Evolutionary conservation across 1,140 invertebrate genomes (phyloP).

Genomic region (Drosophila bipectinata): DNA sequence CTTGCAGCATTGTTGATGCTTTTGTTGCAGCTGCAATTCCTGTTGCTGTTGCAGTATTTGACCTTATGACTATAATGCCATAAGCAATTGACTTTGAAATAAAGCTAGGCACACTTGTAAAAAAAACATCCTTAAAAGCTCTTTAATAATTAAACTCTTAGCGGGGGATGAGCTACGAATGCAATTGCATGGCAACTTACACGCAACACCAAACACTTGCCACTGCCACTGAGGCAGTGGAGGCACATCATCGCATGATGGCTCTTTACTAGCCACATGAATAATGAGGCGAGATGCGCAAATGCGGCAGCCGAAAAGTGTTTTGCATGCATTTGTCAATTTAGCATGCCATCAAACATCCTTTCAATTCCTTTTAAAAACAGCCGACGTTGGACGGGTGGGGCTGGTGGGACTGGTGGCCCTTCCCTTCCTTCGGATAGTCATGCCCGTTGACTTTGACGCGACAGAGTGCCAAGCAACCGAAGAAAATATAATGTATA

Average conservation of each 20-base stretch:
- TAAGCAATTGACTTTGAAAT: constrained; percentile 51
- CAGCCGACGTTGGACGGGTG: constrained; percentile 43
- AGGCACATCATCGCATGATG: constrained; percentile 11
- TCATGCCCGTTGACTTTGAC: constrained; percentile 55
- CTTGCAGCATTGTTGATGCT: constrained; percentile 44
- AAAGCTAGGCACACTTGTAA: constrained; percentile 29
- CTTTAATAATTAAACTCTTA: background rate
- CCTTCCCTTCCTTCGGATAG: background rate
- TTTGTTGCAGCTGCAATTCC: constrained; percentile 21
- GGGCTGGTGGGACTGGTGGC: background rate
- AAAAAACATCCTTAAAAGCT: background rate
- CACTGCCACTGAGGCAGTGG: constrained; percentile 10
- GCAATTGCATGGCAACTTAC: constrained; percentile 63
- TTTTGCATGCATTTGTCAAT: constrained; percentile 73
- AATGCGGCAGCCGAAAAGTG: constrained; percentile 61
- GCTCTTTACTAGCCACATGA: constrained; percentile 69
- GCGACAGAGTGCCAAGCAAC: constrained; percentile 58
- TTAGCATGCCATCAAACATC: constrained; percentile 81
- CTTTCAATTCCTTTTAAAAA: constrained; percentile 76
- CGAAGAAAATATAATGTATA: background rate
- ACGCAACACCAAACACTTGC: constrained; percentile 46
- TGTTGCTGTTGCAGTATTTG: constrained; percentile 30
- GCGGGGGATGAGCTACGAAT: background rate
- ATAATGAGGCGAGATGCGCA: constrained; percentile 57
- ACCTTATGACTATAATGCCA: constrained; percentile 59